Conservation (phyloP, 1,140 invertebrate species). For the Drosophila prosaltans region DNA sequence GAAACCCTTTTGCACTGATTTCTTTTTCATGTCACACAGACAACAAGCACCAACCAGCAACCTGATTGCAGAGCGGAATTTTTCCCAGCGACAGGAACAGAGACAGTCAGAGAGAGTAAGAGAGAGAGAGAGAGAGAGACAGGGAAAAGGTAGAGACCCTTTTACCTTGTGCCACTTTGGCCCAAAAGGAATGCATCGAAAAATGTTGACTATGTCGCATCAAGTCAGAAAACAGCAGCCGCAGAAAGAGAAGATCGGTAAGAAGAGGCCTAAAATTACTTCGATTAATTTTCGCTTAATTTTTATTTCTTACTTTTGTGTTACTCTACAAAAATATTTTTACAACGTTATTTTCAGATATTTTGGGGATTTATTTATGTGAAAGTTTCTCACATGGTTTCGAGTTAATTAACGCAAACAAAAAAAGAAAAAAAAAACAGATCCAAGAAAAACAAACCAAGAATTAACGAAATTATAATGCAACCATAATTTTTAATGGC, state of each 20-base stretch:
- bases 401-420: conserved; percentile 66
- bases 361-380: conserved; percentile 73
- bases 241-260: conserved; percentile 22
- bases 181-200: conserved; percentile 64
- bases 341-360: conserved; percentile 69
- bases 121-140: neutral
- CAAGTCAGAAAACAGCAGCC: conserved; percentile 22
- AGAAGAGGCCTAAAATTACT: conserved; percentile 61
- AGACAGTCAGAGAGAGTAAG: conserved; percentile 6
- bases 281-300: conserved; percentile 81
- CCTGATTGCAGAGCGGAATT: conserved; percentile 79
- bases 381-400: conserved; percentile 38
- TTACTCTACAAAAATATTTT: conserved; percentile 55
- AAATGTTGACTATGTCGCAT: conserved; percentile 71
- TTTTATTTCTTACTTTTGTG: conserved; percentile 74
- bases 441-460: conserved; percentile 24
- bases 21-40: conserved; percentile 72
- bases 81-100: conserved; percentile 62
- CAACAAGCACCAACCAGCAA: conserved; percentile 64
- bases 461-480: conserved; percentile 76
- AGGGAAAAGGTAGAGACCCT: conserved; percentile 24
- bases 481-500: conserved; percentile 72
- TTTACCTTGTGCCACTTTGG: conserved; percentile 79
- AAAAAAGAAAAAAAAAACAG: conserved; percentile 32
- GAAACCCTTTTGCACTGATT: conserved; percentile 68